Percentiles rank a stretch among this genome's conserved stretches.
phyloP scores from a whole-genome alignment of 2,888 invertebrate genomes.

The Spodoptera picta region DNA sequence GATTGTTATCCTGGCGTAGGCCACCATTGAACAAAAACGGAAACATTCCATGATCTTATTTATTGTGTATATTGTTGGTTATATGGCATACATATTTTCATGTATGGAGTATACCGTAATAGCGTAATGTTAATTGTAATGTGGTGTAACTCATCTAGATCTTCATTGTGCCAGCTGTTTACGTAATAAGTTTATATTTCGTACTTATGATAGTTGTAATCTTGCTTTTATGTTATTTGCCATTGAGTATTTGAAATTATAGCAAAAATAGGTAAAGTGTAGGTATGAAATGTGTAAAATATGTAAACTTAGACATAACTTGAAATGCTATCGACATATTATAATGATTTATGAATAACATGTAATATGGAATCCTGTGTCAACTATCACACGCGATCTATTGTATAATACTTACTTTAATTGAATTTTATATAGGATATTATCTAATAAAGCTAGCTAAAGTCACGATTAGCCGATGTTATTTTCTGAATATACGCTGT shows the following conservation, averaged over 20 bases:
- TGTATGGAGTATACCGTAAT: constrained; percentile 80
- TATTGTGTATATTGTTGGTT: constrained; percentile 87
- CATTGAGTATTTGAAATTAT: constrained; percentile 82
- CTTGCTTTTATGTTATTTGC: constrained; percentile 84
- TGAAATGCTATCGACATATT: constrained; percentile 64
- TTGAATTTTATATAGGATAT: constrained; percentile 77
- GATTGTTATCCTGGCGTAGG: constrained; percentile 66
- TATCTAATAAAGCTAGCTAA: constrained; percentile 83
- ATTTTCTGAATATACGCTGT: constrained; percentile 86
- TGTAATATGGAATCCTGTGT: constrained; percentile 71
- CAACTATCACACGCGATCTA: constrained; percentile 69
- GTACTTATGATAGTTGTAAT: constrained; percentile 86
- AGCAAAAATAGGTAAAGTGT: constrained; percentile 80
- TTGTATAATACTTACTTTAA: constrained; percentile 82
- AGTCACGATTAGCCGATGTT: constrained; percentile 87
- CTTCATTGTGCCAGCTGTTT: constrained; percentile 88
- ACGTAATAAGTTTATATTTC: constrained; percentile 83
- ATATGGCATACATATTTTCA: constrained; percentile 85
- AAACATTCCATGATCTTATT: constrained; percentile 88
- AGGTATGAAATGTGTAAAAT: constrained; percentile 79
- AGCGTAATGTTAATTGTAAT: constrained; percentile 79
- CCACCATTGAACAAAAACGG: constrained; percentile 70
- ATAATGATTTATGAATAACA: constrained; percentile 66
- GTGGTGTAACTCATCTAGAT: constrained; percentile 84
- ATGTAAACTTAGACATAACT: constrained; percentile 79